Evolutionary conservation across 2,888 invertebrate species (phyloP), one percentile per base, ranked within the genome.

Genomic region (Lypha dubia): DNA sequence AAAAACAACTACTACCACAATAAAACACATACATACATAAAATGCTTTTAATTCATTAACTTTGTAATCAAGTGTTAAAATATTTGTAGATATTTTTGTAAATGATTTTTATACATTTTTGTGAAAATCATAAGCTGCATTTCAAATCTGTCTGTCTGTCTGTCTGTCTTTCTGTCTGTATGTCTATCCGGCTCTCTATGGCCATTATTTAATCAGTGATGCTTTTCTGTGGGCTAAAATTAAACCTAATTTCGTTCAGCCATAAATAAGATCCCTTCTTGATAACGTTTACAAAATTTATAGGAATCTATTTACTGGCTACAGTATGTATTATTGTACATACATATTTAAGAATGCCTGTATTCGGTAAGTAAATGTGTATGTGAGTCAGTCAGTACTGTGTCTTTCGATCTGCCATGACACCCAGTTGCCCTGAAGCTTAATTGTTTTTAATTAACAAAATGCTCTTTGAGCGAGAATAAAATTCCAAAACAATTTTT

Each of bases 341-440:
- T 51, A 15, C 8, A 41, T 44, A 17, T 28, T 24, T 62, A 17
- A 13, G 8, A 15, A 28, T 63, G 15, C n/a, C 20, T 62, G 35
- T 13, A 17, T 71, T 20, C 20, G n/a, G 35, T 35, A 13, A 8
- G n/a, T 15, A 49, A 3, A 6, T 44, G 41, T 56, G 49, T 79
- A 46, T 58, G 35, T 46, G 46, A 32, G 32, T 75, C 53, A 32
- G 32, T 75, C 32, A 22, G 62, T 51, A 32, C 9, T 56, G 22
- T 51, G 38, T 70, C n/a, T 60, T 84, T 73, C 73, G 73, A 77
- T 84, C 81, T 84, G 84, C 86, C 87, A 87, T 88, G 88, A 87
- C 88, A 88, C 87, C 87, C 87, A 84, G 20, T 84, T 81, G 84
- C 84, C 84, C 84, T 84, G 84, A 81, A 58, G 81, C 84, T 81